phyloP scores from a whole-genome alignment of 2,113 vertebrate species.

The Pangasianodon hypophthalmus region DNA sequence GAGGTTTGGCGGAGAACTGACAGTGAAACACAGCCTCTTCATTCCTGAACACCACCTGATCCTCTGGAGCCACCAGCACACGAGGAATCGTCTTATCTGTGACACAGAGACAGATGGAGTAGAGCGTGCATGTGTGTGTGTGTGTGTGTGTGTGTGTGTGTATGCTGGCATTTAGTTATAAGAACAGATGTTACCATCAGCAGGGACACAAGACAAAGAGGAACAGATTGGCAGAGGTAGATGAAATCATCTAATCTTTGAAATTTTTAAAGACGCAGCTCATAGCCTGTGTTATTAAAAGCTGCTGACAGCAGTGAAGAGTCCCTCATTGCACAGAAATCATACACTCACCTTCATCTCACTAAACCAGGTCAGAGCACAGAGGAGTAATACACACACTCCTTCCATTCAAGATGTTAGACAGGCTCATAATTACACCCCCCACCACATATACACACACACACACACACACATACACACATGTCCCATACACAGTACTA shows the following conservation, averaged over 20 bases:
- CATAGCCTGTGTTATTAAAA: conserved; percentile 64
- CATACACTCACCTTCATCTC: conserved; percentile 49
- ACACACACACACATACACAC: not conserved
- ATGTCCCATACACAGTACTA: not conserved
- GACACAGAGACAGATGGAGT: conserved; percentile 29
- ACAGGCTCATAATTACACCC: not conserved
- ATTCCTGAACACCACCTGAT: conserved; percentile 86
- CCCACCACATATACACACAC: not conserved
- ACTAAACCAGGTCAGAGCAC: conserved; percentile 18
- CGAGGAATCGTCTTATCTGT: conserved; percentile 69
- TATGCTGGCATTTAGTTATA: conserved; percentile 7
- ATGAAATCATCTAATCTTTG: conserved; percentile 18
- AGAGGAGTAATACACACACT: conserved; percentile 5
- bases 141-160: not conserved
- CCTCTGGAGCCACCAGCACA: conserved; percentile 79
- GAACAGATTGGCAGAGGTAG: conserved; percentile 6
- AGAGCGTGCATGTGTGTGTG: not conserved
- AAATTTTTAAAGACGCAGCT: not conserved
- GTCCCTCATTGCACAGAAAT: conserved; percentile 54
- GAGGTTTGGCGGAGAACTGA: conserved; percentile 86
- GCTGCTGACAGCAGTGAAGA: conserved; percentile 58
- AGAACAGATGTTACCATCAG: conserved; percentile 5
- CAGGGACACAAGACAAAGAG: not conserved
- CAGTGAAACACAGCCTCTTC: conserved; percentile 93
- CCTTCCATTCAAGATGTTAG: not conserved